Percentiles rank a stretch among this genome's conserved stretches.
These are phyloP conservation scores for Rhynchonycteris naso DNA, from an alignment of 2,797 vertebrate species.

Conservation along the genomic window DNA sequence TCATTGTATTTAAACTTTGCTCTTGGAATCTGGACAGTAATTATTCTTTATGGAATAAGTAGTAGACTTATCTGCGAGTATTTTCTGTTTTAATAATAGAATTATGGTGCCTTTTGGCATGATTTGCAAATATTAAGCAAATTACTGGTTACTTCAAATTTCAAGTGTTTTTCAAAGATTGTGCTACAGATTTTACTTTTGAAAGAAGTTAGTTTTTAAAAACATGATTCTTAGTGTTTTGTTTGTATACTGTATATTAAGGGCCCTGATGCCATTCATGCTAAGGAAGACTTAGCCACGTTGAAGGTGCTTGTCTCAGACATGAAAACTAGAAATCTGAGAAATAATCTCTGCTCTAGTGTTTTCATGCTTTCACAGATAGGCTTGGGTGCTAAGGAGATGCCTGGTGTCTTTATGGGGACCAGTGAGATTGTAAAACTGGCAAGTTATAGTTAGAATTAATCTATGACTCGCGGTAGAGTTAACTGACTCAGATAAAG, in stretches of 20 bases:
- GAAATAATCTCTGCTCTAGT: background rate
- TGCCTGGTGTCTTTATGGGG: background rate
- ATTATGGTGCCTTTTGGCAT: background rate
- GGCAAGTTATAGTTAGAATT: background rate
- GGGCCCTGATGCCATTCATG: background rate
- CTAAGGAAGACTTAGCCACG: background rate
- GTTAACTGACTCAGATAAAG: background rate
- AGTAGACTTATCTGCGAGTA: too few relatives aligned
- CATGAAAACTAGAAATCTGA: background rate
- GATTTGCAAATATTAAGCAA: background rate
- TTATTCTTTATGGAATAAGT: background rate
- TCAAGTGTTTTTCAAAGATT: background rate
- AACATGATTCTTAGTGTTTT: background rate
- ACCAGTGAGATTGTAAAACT: background rate
- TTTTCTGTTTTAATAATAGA: slow-evolving; percentile 13
- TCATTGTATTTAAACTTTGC: background rate
- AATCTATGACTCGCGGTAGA: background rate
- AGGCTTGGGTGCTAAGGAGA: background rate
- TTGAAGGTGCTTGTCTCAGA: background rate
- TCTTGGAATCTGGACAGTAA: background rate
- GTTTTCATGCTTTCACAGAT: slow-evolving; percentile 2
- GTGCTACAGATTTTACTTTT: slow-evolving; percentile 4
- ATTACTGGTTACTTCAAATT: background rate
- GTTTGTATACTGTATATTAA: background rate
- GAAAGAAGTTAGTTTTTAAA: background rate